Percentiles rank a stretch among this genome's conserved stretches.
These are phyloP conservation scores for Spatula versicolor DNA, from an alignment of 2,797 vertebrate species.

Conservation along the genomic window DNA sequence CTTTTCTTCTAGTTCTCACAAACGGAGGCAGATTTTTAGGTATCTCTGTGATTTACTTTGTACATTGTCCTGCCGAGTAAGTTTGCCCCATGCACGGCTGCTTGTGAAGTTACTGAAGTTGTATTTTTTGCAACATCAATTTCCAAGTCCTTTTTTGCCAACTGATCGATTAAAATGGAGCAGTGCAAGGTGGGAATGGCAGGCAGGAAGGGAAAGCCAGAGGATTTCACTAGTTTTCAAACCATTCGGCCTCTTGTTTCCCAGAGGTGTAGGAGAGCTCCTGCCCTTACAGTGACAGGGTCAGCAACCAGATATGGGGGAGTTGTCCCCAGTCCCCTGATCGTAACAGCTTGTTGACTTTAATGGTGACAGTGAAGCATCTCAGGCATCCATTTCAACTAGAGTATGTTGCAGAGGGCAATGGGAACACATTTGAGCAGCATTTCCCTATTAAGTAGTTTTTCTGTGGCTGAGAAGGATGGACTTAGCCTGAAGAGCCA, in stretches of 20 bases:
- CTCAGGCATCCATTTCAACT: not conserved
- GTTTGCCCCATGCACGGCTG: constrained; percentile 87
- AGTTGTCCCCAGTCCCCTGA: not conserved
- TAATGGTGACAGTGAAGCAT: not conserved
- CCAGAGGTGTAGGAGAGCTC: not conserved
- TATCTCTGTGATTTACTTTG: constrained; percentile 83
- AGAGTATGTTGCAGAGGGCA: not conserved
- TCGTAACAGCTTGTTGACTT: not conserved
- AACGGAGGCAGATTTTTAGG: constrained; percentile 96
- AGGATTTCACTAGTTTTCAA: not conserved
- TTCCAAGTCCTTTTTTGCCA: not conserved
- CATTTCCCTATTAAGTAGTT: not conserved
- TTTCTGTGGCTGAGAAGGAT: not conserved
- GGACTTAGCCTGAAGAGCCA: not conserved
- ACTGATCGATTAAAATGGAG: not conserved
- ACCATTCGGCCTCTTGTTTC: not conserved
- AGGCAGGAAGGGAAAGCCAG: not conserved
- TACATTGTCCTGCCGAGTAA: constrained; percentile 78
- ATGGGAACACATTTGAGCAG: not conserved
- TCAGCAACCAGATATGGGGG: not conserved
- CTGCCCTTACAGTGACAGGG: not conserved
- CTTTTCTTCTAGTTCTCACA: constrained; percentile 95
- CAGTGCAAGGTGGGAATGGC: not conserved
- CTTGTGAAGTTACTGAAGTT: constrained; percentile 76
- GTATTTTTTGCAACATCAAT: constrained; percentile 64